Percentiles rank a stretch among this genome's conserved stretches.
Evolutionary conservation across 2,888 invertebrate species (phyloP).

Genomic region (Hirtodrosophila trivittata): DNA sequence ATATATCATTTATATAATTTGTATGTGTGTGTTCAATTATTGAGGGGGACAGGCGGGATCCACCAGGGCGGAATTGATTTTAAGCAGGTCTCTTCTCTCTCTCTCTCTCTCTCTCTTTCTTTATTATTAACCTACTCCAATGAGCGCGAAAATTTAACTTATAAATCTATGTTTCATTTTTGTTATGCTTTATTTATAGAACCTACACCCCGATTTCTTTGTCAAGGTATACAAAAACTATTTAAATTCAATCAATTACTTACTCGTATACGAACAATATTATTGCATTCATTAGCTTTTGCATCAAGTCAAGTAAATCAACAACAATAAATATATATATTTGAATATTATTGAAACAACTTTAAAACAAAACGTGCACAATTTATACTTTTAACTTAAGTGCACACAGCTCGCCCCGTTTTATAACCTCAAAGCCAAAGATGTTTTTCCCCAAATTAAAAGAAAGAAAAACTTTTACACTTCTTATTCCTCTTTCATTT

Average conservation of each 20-base stretch:
- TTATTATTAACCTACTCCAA: background rate
- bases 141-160: slow-evolving; percentile 52
- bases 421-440: background rate
- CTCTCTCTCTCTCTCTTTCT: too few relatives aligned
- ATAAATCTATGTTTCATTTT: slow-evolving; percentile 63
- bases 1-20: too few relatives aligned
- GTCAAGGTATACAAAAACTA: slow-evolving; percentile 81
- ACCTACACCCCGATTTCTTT: slow-evolving; percentile 83
- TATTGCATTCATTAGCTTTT: slow-evolving; percentile 69
- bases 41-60: too few relatives aligned
- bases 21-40: too few relatives aligned
- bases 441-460: background rate
- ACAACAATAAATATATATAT: too few relatives aligned
- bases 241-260: slow-evolving; percentile 61
- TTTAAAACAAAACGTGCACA: slow-evolving; percentile 31
- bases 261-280: slow-evolving; percentile 51
- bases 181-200: slow-evolving; percentile 82
- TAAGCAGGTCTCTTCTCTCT: slow-evolving; percentile 20
- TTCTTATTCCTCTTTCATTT: too few relatives aligned
- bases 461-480: too few relatives aligned
- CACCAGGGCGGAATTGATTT: too few relatives aligned
- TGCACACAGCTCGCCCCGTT: slow-evolving; percentile 26
- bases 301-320: slow-evolving; percentile 47
- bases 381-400: slow-evolving; percentile 34
- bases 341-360: slow-evolving; percentile 23